Base-by-base conservation (phyloP, 1,140 invertebrate genomes). In the Caenorhabditis remanei region DNA sequence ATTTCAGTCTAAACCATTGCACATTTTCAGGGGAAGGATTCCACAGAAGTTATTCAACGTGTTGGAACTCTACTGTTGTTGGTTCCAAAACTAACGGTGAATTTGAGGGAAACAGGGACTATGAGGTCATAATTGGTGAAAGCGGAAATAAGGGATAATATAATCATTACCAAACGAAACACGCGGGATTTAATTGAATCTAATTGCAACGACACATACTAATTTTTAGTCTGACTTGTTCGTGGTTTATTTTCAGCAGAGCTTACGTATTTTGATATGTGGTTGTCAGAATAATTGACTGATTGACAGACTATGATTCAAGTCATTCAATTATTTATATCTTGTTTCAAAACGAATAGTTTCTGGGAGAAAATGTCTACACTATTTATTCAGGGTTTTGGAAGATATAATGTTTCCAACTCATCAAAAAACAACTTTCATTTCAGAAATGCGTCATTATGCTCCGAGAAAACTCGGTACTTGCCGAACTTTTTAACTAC, bases 401-500 rank as follows among this genome's bases (percentile, higher is more conserved):
- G 0, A 32, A 32, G 32, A 32, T 32, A 32, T 2, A 32, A 32
- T 32, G 32, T 32, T 32, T 32, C 32, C 50, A 53, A 53, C 50
- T 53, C 50, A 21, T 63, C 11, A 63, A 32, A n/a, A 63, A 11
- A 8, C 24, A 50, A n/a, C 53, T 79, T 79, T 79, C 19, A 50
- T 84, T 84, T 53, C 82, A 87, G 86, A 83, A 83, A 63, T 87
- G 79, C 40, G 86, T 87, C 13, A 56, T 87, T 8, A 87, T 87
- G 86, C 58, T 87, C 9, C 53, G 82, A 9, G 86, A 87, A 50
- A 87, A 87, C 24, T 87, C 63, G 7, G 86, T 83, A 13, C 61
- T 87, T 13, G 86, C 86, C n/a, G 86, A 87, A 61, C 61, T 87
- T 24, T 87, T 87, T 55, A 65, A 87, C n/a, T 65, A 83, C 53